Conservation (phyloP, 1,140 invertebrate genomes). For the Matsumurasca onukii region DNA sequence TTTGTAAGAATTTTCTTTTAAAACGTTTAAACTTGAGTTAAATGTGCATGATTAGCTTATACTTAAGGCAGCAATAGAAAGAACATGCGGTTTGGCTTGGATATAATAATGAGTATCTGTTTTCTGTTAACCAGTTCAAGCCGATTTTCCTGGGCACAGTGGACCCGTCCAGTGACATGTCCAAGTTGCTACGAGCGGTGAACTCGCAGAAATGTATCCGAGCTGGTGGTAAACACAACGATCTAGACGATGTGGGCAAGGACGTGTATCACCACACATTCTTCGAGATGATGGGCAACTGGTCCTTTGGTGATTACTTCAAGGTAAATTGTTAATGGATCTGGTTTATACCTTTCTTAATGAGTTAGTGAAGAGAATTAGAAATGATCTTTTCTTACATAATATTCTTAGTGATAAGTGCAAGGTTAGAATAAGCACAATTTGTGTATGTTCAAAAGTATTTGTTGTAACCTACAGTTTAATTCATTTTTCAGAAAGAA, state of each 20-base stretch:
- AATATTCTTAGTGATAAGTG: too few species aligned
- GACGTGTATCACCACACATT: constrained; percentile 99
- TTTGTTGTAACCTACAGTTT: too few species aligned
- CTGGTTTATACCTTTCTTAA: too few species aligned
- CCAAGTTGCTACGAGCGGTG: constrained; percentile 75
- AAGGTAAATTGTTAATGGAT: too few species aligned
- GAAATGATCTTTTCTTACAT: too few species aligned
- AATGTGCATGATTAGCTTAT: neutral
- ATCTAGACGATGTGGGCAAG: constrained; percentile 99
- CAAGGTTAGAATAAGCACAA: too few species aligned
- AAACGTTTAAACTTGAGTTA: neutral
- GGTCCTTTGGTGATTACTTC: constrained; percentile 99
- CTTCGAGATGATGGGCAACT: constrained; percentile 99
- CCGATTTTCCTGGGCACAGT: constrained; percentile 95
- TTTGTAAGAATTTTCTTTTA: neutral
- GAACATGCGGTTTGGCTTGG: too few species aligned
- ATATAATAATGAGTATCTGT: neutral
- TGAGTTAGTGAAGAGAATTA: too few species aligned
- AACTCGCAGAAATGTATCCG: constrained; percentile 99
- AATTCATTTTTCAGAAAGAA: constrained; percentile 78
- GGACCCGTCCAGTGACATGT: constrained; percentile 96
- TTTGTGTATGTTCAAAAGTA: too few species aligned
- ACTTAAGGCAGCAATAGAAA: neutral
- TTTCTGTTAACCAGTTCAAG: constrained; percentile 86
- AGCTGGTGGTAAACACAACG: constrained; percentile 99